phyloP scores from a whole-genome alignment of 2,797 vertebrate genomes.

The Semaprochilodus insignis region DNA sequence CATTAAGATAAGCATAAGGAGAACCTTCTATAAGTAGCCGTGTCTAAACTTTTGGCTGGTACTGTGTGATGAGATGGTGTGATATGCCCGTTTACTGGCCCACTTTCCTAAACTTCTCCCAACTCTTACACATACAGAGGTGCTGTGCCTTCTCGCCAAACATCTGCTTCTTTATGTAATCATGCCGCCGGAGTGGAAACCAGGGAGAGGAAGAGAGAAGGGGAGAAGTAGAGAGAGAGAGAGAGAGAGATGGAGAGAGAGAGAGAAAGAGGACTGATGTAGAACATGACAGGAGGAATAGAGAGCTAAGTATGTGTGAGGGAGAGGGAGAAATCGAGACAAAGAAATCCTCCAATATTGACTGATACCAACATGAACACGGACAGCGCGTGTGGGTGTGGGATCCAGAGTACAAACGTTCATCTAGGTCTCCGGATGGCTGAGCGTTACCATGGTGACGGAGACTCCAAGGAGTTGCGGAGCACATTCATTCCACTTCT shows the following conservation, averaged over 20 bases:
- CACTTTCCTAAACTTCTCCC: not conserved
- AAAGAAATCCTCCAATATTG: slow-evolving; percentile 16
- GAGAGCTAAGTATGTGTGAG: not conserved
- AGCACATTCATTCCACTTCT: slow-evolving; percentile 36
- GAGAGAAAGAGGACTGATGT: not conserved
- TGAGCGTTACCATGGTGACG: slow-evolving; percentile 40
- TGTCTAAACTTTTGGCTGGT: too few species aligned
- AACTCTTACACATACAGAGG: not conserved
- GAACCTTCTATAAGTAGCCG: too few species aligned
- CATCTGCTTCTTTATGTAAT: slow-evolving; percentile 43
- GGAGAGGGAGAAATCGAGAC: not conserved
- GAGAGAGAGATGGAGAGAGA: not conserved
- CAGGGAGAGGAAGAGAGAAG: not conserved
- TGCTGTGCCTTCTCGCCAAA: slow-evolving; percentile 10
- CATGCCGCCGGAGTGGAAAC: slow-evolving; percentile 19
- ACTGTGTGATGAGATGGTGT: too few species aligned
- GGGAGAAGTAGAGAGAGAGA: not conserved
- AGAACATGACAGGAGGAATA: slow-evolving; percentile 6
- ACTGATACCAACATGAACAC: not conserved
- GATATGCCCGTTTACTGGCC: not conserved
- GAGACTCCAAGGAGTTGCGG: slow-evolving; percentile 43
- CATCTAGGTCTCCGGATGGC: slow-evolving; percentile 41
- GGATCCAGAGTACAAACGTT: slow-evolving; percentile 27
- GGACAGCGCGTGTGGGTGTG: not conserved
- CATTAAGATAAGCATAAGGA: too few species aligned